A percentile compares a stretch with the other conserved stretches of the same genome.
These are phyloP conservation scores for Phataginus tetradactyla DNA, from an alignment of 2,797 vertebrate genomes.

Conservation along the genomic window DNA sequence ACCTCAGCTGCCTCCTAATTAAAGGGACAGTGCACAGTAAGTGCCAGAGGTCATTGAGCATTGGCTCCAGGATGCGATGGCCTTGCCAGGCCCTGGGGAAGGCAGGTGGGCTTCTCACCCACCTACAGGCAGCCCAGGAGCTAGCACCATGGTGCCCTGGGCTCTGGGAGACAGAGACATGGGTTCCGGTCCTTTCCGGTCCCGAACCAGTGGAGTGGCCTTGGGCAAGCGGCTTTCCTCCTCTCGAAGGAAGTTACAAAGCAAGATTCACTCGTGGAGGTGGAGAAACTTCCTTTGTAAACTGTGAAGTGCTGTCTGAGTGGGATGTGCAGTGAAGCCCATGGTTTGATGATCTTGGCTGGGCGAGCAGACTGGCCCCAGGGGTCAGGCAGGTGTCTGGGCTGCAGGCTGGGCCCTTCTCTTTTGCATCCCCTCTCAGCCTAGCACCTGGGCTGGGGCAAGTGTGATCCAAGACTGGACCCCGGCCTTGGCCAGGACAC, in stretches of 20 bases:
- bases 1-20: constrained; percentile 19
- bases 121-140: neutral
- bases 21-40: neutral
- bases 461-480: neutral
- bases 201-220: neutral
- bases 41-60: neutral
- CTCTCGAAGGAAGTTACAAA: neutral
- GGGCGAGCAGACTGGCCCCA: neutral
- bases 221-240: neutral
- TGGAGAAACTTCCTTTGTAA: neutral
- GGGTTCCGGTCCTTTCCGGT: neutral
- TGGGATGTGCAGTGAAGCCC: neutral
- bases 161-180: neutral
- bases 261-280: neutral
- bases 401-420: neutral
- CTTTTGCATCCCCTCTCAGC: neutral
- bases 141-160: neutral
- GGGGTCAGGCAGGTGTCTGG: neutral
- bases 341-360: fast-evolving
- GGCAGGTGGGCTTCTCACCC: neutral
- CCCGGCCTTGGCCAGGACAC: neutral
- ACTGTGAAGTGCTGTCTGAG: neutral
- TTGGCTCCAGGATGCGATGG: neutral
- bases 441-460: neutral
- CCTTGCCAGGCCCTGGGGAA: neutral